phyloP scores from a whole-genome alignment of 2,888 invertebrate genomes.

The Polyploca ridens region DNA sequence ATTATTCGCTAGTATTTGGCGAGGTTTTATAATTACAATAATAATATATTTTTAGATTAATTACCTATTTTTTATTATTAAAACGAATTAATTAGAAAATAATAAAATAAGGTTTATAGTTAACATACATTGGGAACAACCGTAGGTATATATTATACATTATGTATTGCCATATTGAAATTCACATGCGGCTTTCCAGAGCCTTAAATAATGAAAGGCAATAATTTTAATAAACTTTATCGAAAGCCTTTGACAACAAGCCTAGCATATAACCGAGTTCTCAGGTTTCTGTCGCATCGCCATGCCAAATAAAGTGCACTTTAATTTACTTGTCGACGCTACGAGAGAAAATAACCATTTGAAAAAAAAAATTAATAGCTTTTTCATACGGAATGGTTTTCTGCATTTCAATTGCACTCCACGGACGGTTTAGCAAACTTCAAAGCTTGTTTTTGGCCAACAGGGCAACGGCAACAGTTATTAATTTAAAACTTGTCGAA shows the following conservation, averaged over 20 bases:
- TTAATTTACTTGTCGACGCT: not conserved
- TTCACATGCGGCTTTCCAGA: too few species aligned
- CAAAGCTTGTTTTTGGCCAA: not conserved
- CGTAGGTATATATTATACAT: too few species aligned
- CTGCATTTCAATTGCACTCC: not conserved
- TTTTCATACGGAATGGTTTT: not conserved
- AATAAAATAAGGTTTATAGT: too few species aligned
- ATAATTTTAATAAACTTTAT: not conserved
- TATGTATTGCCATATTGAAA: too few species aligned
- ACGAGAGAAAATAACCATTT: not conserved
- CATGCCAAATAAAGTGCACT: not conserved
- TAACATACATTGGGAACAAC: too few species aligned
- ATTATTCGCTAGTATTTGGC: too few species aligned
- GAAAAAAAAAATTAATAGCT: not conserved
- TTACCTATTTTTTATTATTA: too few species aligned
- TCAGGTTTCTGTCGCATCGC: not conserved
- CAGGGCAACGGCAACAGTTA: not conserved
- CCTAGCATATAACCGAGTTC: not conserved
- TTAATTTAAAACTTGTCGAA: slow-evolving; percentile 3
- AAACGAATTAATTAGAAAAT: too few species aligned
- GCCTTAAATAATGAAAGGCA: not conserved
- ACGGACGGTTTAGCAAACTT: not conserved
- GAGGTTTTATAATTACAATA: too few species aligned
- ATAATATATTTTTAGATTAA: too few species aligned
- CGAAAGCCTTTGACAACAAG: not conserved